Evolutionary conservation across 2,888 invertebrate genomes (phyloP).

Genomic region (Salticus scenicus): DNA sequence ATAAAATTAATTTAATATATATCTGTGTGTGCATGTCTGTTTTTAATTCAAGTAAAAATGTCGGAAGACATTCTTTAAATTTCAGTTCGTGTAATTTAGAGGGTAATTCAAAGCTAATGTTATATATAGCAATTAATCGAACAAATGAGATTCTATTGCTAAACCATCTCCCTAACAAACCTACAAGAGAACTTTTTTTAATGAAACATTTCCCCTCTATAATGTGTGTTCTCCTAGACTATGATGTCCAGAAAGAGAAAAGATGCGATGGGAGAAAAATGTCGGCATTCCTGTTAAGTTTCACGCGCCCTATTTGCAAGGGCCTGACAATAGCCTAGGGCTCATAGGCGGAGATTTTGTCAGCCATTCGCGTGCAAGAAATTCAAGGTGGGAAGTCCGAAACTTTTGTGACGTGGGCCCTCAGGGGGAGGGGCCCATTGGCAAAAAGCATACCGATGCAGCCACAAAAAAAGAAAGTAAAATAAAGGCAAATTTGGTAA

Average conservation of each 20-base stretch:
- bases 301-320: conserved; percentile 35
- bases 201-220: background rate
- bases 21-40: too few relatives aligned
- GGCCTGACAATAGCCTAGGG: conserved; percentile 18
- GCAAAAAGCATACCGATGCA: background rate
- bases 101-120: too few relatives aligned
- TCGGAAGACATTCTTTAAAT: too few relatives aligned
- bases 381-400: conserved; percentile 21
- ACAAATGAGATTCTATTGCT: too few relatives aligned
- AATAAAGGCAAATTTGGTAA: background rate
- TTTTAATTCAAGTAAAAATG: too few relatives aligned
- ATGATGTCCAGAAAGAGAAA: background rate
- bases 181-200: too few relatives aligned
- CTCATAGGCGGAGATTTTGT: background rate
- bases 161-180: too few relatives aligned
- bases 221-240: background rate
- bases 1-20: too few relatives aligned
- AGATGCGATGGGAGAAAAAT: conserved; percentile 22
- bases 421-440: background rate
- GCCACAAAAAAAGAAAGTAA: conserved; percentile 8
- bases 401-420: conserved; percentile 13
- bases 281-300: conserved; percentile 38
- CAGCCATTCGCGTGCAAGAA: conserved; percentile 26
- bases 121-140: too few relatives aligned
- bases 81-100: too few relatives aligned